Percentiles rank a stretch among this genome's conserved stretches.
Conservation (phyloP, 1,140 invertebrate genomes). For the Polypedilum pembai region DNA sequence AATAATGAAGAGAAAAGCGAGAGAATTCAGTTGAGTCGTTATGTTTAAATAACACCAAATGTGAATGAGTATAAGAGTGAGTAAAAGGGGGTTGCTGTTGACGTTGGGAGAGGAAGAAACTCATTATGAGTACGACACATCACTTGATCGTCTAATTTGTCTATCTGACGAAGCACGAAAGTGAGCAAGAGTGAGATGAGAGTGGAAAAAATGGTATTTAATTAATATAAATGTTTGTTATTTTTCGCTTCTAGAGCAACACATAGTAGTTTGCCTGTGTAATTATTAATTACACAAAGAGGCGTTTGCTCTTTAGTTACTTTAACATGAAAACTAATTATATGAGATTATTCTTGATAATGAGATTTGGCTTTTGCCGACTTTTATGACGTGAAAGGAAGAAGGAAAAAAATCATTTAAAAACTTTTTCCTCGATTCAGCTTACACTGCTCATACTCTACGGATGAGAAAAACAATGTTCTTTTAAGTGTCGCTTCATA, state of each 20-base stretch:
- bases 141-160: background rate
- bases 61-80: too few species aligned
- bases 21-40: too few species aligned
- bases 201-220: background rate
- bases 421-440: too few species aligned
- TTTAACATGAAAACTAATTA: slow-evolving; percentile 16
- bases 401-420: too few species aligned
- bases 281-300: slow-evolving; percentile 19
- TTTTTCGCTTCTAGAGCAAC: background rate
- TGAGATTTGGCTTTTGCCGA: background rate
- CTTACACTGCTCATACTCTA: too few species aligned
- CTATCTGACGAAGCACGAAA: background rate
- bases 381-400: too few species aligned
- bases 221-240: slow-evolving; percentile 20
- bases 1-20: too few species aligned
- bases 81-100: too few species aligned
- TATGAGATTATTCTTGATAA: slow-evolving; percentile 7
- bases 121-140: background rate
- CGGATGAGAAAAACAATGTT: too few species aligned
- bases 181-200: background rate
- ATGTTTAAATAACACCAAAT: too few species aligned
- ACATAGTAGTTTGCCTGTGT: background rate
- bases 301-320: slow-evolving; percentile 2
- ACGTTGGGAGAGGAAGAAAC: too few species aligned
- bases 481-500: too few species aligned